Evolutionary conservation across 2,797 vertebrate species (phyloP), one percentile per base, ranked within the genome.

Genomic region (Sebastes matsubarae): DNA sequence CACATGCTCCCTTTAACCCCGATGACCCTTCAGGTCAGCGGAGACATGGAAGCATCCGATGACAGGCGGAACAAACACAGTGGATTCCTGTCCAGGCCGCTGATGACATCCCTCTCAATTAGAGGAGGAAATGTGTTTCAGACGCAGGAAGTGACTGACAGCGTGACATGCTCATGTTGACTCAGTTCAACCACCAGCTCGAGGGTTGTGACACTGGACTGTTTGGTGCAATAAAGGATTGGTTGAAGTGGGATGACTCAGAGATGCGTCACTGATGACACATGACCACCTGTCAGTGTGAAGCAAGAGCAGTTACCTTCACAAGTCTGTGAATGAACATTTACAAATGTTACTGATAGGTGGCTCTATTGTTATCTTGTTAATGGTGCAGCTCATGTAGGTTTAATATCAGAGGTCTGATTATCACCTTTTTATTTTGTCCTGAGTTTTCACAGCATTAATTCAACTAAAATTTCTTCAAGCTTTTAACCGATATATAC

Each of bases 11-110:
- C 18, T 81, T 57, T 76, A 60, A 80, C 81, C 68, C 36, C 1
- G 61, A 4, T 75, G 83, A 89, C 76, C 81, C 9, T 4, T 67
- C 54, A 38, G 25, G 22, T 66, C 69, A 36, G 24, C 10, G 50
- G 13, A 76, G 58, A 73, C 66, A 68, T 20, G 20, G 57, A 14
- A 14, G 30, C 27, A 29, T 63, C 54, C 16, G n/a, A 80, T 57
- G 50, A 46, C 46, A 29, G 34, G 3, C 20, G 36, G 81, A 92
- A 75, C 79, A 84, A 90, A 93, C 86, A 91, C n/a, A 25, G 58
- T 3, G 55, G 65, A 38, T 71, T 72, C 71, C 70, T 73, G 66
- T 42, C 60, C 52, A 57, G 64, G 46, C 50, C 88, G 42, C 20
- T 13, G 59, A 60, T 58, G 69, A 66, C 68, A 46, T 55, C 22